A percentile compares a stretch with the other conserved stretches of the same genome.
These are phyloP conservation scores for Polyommatus icarus DNA, from an alignment of 2,888 invertebrate species.

Conservation along the genomic window DNA sequence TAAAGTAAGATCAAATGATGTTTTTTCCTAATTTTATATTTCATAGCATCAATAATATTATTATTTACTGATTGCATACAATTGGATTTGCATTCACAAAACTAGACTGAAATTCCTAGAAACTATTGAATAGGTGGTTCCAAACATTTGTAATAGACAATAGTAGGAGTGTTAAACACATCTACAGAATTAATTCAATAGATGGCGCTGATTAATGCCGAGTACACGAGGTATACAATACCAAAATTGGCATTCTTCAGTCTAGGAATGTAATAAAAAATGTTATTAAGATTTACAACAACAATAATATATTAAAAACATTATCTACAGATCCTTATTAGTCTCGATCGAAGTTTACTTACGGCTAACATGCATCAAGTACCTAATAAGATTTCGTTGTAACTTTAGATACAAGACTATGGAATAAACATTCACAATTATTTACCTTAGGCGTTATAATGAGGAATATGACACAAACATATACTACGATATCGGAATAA, in stretches of 20 bases:
- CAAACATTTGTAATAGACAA: not conserved
- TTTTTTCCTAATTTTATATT: not conserved
- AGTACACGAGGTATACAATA: not conserved
- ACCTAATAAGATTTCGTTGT: constrained; percentile 23
- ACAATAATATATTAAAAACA: constrained; percentile 24
- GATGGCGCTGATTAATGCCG: not conserved
- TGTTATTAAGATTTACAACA: constrained; percentile 16
- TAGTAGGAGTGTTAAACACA: not conserved
- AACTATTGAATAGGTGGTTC: not conserved
- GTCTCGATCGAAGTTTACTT: constrained; percentile 13
- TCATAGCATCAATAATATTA: not conserved
- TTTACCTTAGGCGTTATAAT: not conserved
- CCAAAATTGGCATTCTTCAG: not conserved
- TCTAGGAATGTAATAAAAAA: constrained; percentile 12
- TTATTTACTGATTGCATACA: not conserved
- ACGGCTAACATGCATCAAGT: constrained; percentile 24
- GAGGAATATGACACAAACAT: not conserved
- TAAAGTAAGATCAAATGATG: not conserved
- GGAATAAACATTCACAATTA: not conserved
- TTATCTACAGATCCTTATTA: constrained; percentile 26
- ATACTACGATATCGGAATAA: not conserved
- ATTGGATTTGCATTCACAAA: not conserved
- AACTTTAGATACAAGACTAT: constrained; percentile 1
- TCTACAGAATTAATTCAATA: not conserved
- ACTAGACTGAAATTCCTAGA: not conserved